Base-by-base conservation (phyloP, 1,140 invertebrate genomes). In the Drosophila teissieri region DNA sequence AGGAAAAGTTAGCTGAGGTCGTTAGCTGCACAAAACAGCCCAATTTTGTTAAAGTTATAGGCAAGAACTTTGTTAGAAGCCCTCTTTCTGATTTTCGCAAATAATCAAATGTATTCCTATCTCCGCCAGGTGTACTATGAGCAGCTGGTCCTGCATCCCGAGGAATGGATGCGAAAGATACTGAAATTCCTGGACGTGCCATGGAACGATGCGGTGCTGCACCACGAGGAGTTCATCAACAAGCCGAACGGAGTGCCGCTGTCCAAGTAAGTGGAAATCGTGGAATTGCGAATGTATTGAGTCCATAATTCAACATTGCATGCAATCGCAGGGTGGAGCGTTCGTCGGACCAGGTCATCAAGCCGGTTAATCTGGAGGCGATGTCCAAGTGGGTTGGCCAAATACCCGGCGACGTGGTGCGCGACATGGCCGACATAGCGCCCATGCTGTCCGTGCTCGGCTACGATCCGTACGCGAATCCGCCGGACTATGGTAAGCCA, bases 291-390 rank as follows among this genome's bases (percentile, higher is more conserved):
- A 31, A 11, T 10, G 24, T 10, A 40, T 1, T 12, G 4, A 7
- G 17, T n/a, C 7, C 14, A 24, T 24, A 48, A 24, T 37, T 31
- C 31, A 11, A 22, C 11, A 42, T 22, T n/a, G 15, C 15, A 36
- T 1, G 2, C 1, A 48, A 15, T 61, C 17, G 4, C 17, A 99
- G 98, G 93, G 97, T 98, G 79, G 98, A 99, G 93, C 95, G 98
- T 60, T 99, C 98, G 14, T 98, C 98, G 68, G 98, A 99, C 94
- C 98, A 99, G 94, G 98, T 99, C 54, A 98, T 99, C 91, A 99
- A 99, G 92, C 98, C 99, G 6, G 96, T 99, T 12, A 99, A 99
- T 94, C 93, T 98, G 64, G 98, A 99, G 93, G 98, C 98, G 8
- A 93, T 99, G 49, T 96, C 96, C 72, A 99, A 99, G 93, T 99